Percentiles rank a stretch among this genome's conserved stretches.
Evolutionary conservation across 2,797 vertebrate species (phyloP).

Genomic region (Carapus acus): DNA sequence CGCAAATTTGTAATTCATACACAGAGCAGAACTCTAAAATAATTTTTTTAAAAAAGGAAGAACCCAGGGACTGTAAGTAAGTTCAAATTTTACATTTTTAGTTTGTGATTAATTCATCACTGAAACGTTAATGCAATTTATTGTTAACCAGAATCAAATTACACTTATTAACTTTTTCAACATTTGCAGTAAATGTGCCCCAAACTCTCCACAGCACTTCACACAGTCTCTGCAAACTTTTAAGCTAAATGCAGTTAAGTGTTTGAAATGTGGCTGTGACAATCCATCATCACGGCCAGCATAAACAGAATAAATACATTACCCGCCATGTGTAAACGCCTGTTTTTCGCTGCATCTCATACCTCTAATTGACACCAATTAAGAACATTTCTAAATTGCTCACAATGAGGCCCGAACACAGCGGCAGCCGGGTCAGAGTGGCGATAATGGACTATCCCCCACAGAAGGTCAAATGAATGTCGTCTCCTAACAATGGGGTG

Average conservation of each 20-base stretch:
- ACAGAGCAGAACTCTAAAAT: too few species aligned
- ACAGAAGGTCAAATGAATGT: constrained; percentile 54
- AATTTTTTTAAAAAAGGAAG: too few species aligned
- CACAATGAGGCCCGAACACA: constrained; percentile 34
- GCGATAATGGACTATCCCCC: constrained; percentile 59
- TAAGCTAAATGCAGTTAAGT: constrained; percentile 25
- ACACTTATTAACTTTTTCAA: constrained; percentile 1
- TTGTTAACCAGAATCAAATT: not conserved
- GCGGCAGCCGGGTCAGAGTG: constrained; percentile 43
- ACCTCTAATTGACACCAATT: constrained; percentile 61
- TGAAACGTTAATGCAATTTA: not conserved
- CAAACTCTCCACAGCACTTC: not conserved
- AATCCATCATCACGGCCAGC: constrained; percentile 36
- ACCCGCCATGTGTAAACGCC: constrained; percentile 22
- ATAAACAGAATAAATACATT: constrained; percentile 11
- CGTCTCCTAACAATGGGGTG: constrained; percentile 60
- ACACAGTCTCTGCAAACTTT: constrained; percentile 25
- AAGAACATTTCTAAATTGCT: constrained; percentile 35
- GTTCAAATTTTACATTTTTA: not conserved
- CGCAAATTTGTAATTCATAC: too few species aligned
- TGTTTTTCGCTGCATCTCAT: constrained; percentile 18
- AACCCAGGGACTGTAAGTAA: not conserved
- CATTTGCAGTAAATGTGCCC: too few species aligned
- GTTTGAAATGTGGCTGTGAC: constrained; percentile 14
- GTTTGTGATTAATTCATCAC: not conserved